Conservation (phyloP, 2,888 invertebrate species). For the Cosmia pyralina region DNA sequence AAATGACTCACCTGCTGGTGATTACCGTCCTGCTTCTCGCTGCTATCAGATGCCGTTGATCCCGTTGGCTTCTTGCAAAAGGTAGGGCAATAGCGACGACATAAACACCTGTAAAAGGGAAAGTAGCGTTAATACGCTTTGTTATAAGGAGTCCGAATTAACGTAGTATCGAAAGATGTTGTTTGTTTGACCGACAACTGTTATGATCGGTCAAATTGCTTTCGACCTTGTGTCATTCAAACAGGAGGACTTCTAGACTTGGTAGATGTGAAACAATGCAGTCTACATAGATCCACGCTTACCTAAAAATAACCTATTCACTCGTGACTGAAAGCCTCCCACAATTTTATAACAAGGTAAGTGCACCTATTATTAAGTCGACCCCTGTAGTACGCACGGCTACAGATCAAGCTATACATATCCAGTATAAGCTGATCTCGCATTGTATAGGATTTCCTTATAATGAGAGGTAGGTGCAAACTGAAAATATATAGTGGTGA, state of each 20-base stretch:
- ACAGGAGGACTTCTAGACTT: neutral
- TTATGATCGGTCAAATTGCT: neutral
- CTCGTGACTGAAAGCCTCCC: neutral
- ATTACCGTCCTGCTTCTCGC: constrained; percentile 81
- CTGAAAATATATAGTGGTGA: too few relatives aligned
- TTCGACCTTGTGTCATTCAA: neutral
- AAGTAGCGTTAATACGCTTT: neutral
- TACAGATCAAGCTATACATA: too few relatives aligned
- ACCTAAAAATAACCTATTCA: neutral
- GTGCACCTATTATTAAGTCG: too few relatives aligned
- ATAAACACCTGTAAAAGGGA: constrained; percentile 89
- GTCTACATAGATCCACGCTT: too few relatives aligned
- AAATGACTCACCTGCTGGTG: constrained; percentile 78
- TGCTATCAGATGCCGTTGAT: constrained; percentile 82
- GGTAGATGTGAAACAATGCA: too few relatives aligned
- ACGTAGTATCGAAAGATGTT: neutral
- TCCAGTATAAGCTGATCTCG: too few relatives aligned
- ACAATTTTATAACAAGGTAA: neutral
- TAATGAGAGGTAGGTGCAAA: too few relatives aligned
- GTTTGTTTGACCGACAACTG: neutral
- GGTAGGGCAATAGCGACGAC: constrained; percentile 91
- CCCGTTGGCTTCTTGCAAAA: constrained; percentile 84
- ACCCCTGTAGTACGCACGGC: too few relatives aligned
- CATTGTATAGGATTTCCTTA: too few relatives aligned
- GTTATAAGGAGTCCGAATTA: too few relatives aligned